Conservation (phyloP, 2,113 vertebrate genomes). For the Genyomyrus donnyi region DNA sequence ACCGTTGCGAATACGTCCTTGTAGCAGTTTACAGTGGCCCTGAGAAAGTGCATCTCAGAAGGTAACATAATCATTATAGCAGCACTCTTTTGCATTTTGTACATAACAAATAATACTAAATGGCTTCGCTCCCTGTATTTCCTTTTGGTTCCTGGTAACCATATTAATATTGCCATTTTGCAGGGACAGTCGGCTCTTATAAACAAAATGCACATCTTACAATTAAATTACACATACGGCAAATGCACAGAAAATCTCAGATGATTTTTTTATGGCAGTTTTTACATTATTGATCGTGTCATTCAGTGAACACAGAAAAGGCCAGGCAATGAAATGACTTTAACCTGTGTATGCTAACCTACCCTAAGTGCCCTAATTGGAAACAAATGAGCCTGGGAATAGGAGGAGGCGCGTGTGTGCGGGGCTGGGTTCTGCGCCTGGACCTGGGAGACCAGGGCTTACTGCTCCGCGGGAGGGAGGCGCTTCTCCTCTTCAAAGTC, state of each 20-base stretch:
- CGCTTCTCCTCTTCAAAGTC: background rate
- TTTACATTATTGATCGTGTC: constrained; percentile 5
- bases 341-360: background rate
- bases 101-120: background rate
- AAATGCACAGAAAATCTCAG: background rate
- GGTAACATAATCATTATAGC: background rate
- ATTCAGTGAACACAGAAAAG: background rate
- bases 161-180: background rate
- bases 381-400: background rate
- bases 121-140: background rate
- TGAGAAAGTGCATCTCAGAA: background rate
- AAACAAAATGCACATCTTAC: background rate
- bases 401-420: background rate
- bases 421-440: background rate
- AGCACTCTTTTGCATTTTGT: background rate
- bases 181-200: background rate
- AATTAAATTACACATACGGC: background rate
- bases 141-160: background rate
- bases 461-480: no score
- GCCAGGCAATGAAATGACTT: constrained; percentile 12
- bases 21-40: no score
- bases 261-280: background rate
- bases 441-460: background rate
- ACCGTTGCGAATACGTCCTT: background rate
- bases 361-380: constrained; percentile 4